phyloP scores from a whole-genome alignment of 2,113 vertebrate genomes.

The Sylvilagus bachmani region DNA sequence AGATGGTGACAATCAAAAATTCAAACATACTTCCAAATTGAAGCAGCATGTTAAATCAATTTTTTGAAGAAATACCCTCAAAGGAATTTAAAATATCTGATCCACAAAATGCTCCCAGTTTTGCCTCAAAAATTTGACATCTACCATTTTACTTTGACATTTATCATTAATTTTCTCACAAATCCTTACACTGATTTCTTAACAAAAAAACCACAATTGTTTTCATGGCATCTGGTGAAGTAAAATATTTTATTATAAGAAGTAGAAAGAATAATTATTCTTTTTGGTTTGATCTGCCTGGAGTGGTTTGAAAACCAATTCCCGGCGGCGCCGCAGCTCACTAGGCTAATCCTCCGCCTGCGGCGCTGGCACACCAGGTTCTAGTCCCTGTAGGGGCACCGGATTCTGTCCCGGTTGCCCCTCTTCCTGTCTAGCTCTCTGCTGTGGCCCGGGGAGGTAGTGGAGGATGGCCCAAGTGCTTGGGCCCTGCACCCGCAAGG shows the following conservation, averaged over 20 bases:
- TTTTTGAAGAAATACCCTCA: background rate
- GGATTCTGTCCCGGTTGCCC: too few species aligned
- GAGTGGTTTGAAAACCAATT: background rate
- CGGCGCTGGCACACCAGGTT: too few species aligned
- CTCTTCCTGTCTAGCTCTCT: too few species aligned
- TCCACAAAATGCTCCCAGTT: conserved; percentile 18
- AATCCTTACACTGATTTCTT: conserved; percentile 27
- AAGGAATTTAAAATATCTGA: conserved; percentile 49
- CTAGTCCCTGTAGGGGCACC: too few species aligned
- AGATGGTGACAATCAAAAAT: conserved; percentile 4
- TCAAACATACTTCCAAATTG: conserved; percentile 29
- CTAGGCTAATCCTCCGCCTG: too few species aligned
- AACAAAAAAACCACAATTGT: background rate
- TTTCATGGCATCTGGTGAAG: background rate
- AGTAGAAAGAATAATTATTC: background rate
- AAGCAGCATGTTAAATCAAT: conserved; percentile 22
- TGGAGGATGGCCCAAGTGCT: too few species aligned
- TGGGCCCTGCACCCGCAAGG: too few species aligned
- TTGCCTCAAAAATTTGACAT: conserved; percentile 15
- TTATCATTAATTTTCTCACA: conserved; percentile 52
- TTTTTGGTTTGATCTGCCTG: conserved; percentile 23
- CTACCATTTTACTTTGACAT: conserved; percentile 61
- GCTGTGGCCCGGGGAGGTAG: too few species aligned
- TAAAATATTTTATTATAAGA: conserved; percentile 13
- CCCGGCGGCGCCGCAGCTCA: too few species aligned